A percentile compares a stretch with the other conserved stretches of the same genome.
Evolutionary conservation across 2,888 invertebrate genomes (phyloP).

Genomic region (Clepsis dumicolana): DNA sequence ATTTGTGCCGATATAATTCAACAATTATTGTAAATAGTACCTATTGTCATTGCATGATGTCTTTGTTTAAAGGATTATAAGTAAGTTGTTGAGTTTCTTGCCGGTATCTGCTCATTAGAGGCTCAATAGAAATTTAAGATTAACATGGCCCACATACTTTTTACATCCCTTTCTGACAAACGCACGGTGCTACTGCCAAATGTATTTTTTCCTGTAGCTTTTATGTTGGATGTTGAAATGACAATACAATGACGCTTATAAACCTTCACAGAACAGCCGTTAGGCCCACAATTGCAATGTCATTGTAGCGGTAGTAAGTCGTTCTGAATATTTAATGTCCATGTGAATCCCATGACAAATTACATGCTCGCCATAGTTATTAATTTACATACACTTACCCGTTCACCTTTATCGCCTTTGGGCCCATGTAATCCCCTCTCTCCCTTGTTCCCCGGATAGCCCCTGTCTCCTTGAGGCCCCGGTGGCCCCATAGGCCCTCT

Average conservation of each 20-base stretch:
- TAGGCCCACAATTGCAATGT: not conserved
- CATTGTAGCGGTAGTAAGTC: not conserved
- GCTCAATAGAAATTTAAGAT: no score
- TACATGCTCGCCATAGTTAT: slow-evolving; percentile 18
- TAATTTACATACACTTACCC: slow-evolving; percentile 82
- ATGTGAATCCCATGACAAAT: slow-evolving; percentile 24
- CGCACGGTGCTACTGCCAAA: not conserved
- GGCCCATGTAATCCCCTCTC: slow-evolving; percentile 87
- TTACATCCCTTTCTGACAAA: no score
- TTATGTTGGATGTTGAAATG: not conserved
- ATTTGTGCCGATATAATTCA: no score
- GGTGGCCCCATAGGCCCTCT: slow-evolving; percentile 88
- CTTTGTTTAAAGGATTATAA: no score
- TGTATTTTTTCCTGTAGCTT: not conserved
- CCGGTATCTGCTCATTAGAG: no score
- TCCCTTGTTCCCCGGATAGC: slow-evolving; percentile 87
- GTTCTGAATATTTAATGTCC: not conserved
- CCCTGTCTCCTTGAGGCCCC: slow-evolving; percentile 89
- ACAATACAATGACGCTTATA: not conserved
- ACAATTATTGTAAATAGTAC: no score
- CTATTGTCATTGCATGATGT: no score
- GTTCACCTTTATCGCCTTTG: slow-evolving; percentile 91
- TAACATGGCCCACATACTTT: no score
- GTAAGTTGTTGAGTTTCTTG: no score
- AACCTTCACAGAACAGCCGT: not conserved